A percentile compares a stretch with the other conserved stretches of the same genome.
Evolutionary conservation across 2,113 vertebrate species (phyloP).

Genomic region (Phylloscopus trochiloides): DNA sequence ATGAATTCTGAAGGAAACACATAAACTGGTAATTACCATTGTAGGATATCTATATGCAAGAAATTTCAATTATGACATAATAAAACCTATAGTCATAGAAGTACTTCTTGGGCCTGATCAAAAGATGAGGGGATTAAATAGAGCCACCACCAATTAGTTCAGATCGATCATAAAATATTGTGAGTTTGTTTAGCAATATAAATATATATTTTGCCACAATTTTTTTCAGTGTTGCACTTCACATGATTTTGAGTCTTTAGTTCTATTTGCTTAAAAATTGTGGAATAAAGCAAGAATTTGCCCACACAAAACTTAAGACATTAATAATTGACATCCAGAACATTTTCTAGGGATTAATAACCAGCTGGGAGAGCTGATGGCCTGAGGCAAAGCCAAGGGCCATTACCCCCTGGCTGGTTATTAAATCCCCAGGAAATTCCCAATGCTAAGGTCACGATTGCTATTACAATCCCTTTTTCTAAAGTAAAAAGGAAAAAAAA

Average conservation of each 20-base stretch:
- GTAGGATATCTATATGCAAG: background rate
- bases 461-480: background rate
- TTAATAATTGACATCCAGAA: conserved; percentile 44
- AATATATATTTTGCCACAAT: background rate
- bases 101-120: background rate
- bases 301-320: conserved; percentile 8
- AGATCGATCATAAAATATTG: background rate
- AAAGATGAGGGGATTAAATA: background rate
- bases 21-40: background rate
- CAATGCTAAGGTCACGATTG: background rate
- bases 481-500: background rate
- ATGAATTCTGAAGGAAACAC: background rate
- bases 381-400: conserved; percentile 60
- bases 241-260: background rate
- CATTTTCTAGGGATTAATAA: conserved; percentile 67
- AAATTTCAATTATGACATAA: background rate
- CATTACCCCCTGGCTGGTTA: conserved; percentile 58
- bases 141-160: background rate
- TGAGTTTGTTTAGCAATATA: background rate
- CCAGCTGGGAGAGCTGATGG: conserved; percentile 47
- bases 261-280: background rate
- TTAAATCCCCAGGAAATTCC: conserved; percentile 67
- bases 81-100: background rate
- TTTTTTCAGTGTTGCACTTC: background rate
- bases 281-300: background rate